A percentile compares a stretch with the other conserved stretches of the same genome.
Conservation (phyloP, 2,113 vertebrate genomes). For the Python bivittatus region DNA sequence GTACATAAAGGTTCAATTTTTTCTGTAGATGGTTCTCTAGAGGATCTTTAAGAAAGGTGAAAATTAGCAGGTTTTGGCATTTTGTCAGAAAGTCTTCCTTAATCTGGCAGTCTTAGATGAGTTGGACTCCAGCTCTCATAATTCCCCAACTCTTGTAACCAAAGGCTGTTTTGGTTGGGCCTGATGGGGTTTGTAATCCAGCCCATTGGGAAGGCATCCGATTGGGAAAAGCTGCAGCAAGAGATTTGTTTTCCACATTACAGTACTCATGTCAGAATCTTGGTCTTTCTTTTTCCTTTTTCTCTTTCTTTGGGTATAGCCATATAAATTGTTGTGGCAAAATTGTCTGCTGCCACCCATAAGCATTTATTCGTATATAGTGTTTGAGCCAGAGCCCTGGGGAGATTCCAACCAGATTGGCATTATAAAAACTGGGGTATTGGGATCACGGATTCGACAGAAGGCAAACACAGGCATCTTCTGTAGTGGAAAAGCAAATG, state of each 20-base stretch:
- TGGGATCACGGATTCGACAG: not conserved
- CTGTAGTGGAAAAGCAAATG: not conserved
- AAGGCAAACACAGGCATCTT: not conserved
- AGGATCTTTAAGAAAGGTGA: not conserved
- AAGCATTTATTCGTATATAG: not conserved
- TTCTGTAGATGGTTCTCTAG: not conserved
- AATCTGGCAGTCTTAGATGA: not conserved
- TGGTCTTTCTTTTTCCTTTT: not conserved
- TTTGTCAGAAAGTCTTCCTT: not conserved
- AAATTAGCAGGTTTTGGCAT: not conserved
- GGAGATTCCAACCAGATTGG: not conserved
- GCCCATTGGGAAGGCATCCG: too few species aligned
- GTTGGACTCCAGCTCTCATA: not conserved
- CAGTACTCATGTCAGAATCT: too few species aligned
- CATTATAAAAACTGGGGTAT: not conserved
- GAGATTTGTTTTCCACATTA: too few species aligned
- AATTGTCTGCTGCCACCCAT: not conserved
- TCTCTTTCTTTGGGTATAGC: not conserved
- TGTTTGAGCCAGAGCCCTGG: too few species aligned
- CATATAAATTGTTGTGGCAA: not conserved
- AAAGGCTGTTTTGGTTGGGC: too few species aligned
- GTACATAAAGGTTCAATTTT: not conserved
- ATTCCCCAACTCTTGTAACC: not conserved
- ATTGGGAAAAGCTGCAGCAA: too few species aligned
- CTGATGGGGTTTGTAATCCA: too few species aligned